Evolutionary conservation across 1,140 invertebrate genomes (phyloP), one percentile per base, ranked within the genome.

Genomic region (Triops cancriformis): DNA sequence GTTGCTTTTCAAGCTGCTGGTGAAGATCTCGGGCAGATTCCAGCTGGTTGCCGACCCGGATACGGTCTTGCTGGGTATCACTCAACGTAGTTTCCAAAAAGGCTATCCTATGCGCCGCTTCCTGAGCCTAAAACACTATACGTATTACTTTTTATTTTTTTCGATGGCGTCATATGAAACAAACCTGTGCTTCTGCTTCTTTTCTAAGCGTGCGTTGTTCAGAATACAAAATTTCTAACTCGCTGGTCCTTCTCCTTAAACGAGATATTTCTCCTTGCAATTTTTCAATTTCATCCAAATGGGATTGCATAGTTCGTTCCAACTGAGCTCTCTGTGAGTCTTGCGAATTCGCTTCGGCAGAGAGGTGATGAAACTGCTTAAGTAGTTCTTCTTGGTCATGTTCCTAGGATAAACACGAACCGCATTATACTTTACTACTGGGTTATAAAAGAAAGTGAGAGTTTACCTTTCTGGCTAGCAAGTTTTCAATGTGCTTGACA

Each of bases 321-420:
- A 78, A 42, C 11, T 78, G 64, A 12, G 43, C 77, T 73, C 77
- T 37, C 74, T 78, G 72, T 0, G 77, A 26, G 5, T 78, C 77
- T 27, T 43, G 74, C 10, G 27, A 73, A 73, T 41, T 78, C 4
- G 77, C 45, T 31, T 78, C 77, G 23, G 73, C 74, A 14, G 73
- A 73, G 12, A 78, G 18, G 31, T 72, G 64, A 45, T 78, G 77
- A 26, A 78, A 73, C 77, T 78, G 77, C 26, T 78, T 78, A 42
- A 78, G 41, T 18, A 78, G 41, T 1, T 72, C 73, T 43, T 78
- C 77, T 45, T 78, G 73, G 26, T 78, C 77, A 41, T 78, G 72
- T 41, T 78, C 77, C 77, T 78, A 12, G 27, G 14, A 28, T 5
- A 4, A 28, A 10, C n/a, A 31, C 2, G 41, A 12, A 26, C 23